Evolutionary conservation across 2,888 invertebrate genomes (phyloP).

Genomic region (Bellardia bayeri): DNA sequence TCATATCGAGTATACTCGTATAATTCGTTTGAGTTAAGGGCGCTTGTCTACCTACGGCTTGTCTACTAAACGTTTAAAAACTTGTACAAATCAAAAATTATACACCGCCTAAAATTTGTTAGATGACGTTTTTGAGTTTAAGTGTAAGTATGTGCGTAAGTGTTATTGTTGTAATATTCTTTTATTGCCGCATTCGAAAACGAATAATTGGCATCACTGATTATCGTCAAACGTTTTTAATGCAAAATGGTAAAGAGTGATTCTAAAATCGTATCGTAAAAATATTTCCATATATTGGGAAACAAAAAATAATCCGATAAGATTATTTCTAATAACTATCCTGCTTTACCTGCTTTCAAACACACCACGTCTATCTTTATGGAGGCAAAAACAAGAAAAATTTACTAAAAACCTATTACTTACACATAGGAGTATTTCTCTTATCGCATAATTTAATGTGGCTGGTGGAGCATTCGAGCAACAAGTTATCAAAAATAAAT

Average conservation of each 20-base stretch:
- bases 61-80: neutral
- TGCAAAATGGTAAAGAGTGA: no score
- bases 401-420: neutral
- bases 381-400: neutral
- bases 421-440: neutral
- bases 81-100: neutral
- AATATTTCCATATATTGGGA: no score
- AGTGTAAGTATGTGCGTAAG: no score
- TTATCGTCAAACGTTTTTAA: no score
- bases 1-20: neutral
- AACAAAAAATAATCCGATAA: no score
- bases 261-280: no score
- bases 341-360: neutral
- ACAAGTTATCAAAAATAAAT: neutral
- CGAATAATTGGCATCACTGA: no score
- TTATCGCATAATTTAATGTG: neutral
- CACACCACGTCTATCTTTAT: neutral
- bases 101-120: no score
- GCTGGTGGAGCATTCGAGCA: neutral
- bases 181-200: no score
- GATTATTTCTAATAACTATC: no score
- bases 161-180: no score
- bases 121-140: no score
- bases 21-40: neutral
- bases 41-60: constrained; percentile 6